Base-by-base conservation (phyloP, 2,113 vertebrate genomes). In the Callionymus lyra region DNA sequence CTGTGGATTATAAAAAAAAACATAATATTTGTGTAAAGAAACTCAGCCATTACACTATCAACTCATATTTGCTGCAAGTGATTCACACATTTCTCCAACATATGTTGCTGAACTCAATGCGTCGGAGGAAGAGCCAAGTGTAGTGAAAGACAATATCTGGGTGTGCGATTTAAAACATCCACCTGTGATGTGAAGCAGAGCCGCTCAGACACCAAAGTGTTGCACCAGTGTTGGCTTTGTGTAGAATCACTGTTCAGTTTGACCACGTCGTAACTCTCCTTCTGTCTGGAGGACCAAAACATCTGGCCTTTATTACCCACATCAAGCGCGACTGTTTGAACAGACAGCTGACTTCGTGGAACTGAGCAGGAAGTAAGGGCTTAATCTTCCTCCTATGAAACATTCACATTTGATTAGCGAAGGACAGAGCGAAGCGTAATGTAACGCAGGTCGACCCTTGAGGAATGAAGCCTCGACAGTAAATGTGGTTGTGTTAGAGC, bases 261-360 rank as follows among this genome's bases (percentile, higher is more conserved):
- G 16, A 50, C 41, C 50, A 38, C 47, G 50, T 41, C 61, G 39
- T 57, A 60, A 57, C 44, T 64, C 19, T 39, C 55, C 32, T 19
- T 54, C 53, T 65, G 42, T 58, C 35, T 12, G 37, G 44, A 38
- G 39, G 63, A 45, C 48, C 36, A 47, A 52, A 55, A 44, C 76
- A 82, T 82, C 69, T 82, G 79, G 74, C 58, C 69, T 65, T 75
- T 68, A 77, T 82, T 65, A 79, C 54, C 63, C 19, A 56, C 74
- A 70, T 74, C 71, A 71, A 37, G 52, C 38, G 51, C 49, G 56
- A 48, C 50, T 16, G n/a, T 75, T 76, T 53, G 58, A 70, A 68
- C 47, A 65, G 72, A 82, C 74, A 68, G 67, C 69, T 68, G 74
- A 77, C 55, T 68, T 65, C 18, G 50, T 71, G 68, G 69, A 74